phyloP scores from a whole-genome alignment of 2,888 invertebrate genomes.

The Andrena dorsata region DNA sequence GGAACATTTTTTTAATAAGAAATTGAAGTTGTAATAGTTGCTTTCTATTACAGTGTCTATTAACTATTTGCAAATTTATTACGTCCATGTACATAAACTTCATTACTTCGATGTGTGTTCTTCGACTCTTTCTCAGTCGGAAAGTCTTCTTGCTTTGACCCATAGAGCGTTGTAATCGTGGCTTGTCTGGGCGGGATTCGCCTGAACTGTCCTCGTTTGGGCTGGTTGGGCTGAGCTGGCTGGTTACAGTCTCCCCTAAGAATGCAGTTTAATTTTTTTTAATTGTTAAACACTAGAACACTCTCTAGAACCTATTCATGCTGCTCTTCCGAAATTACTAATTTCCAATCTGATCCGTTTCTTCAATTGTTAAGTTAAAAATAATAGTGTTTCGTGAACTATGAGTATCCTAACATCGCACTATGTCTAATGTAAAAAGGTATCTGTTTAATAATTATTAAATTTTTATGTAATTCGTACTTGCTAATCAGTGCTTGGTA shows the following conservation, averaged over 20 bases:
- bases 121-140: conserved; percentile 92
- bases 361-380: conserved; percentile 11
- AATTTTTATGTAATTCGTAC: conserved; percentile 12
- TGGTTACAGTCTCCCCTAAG: conserved; percentile 91
- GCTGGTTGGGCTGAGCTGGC: conserved; percentile 91
- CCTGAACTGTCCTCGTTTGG: conserved; percentile 90
- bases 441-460: not conserved
- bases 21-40: too few relatives aligned
- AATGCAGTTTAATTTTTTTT: conserved; percentile 33
- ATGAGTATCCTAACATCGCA: conserved; percentile 36
- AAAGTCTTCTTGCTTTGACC: conserved; percentile 98
- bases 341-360: conserved; percentile 31
- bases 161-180: conserved; percentile 95
- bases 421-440: conserved; percentile 45
- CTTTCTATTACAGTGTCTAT: too few relatives aligned
- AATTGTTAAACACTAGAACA: conserved; percentile 3
- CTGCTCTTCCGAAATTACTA: conserved; percentile 49
- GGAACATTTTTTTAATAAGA: too few relatives aligned
- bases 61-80: too few relatives aligned
- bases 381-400: conserved; percentile 15
- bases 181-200: conserved; percentile 87
- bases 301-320: conserved; percentile 65
- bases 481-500: not conserved
- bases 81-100: not conserved
- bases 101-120: conserved; percentile 89